Evolutionary conservation across 2,113 vertebrate species (phyloP), one percentile per base, ranked within the genome.

Genomic region (Mustela nigripes): DNA sequence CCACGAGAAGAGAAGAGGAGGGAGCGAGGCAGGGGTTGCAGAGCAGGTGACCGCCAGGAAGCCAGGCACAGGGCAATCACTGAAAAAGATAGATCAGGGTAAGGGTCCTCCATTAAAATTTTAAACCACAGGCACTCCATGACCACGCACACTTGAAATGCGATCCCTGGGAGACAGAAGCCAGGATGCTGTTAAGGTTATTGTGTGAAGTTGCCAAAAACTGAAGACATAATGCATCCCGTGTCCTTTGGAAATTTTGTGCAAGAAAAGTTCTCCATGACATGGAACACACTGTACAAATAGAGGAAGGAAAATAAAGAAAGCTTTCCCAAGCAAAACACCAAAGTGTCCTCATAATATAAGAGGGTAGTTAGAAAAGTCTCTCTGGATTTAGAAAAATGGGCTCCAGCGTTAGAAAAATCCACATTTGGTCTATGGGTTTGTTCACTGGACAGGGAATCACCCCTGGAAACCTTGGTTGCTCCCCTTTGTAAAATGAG

Each of bases 121-220:
- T 95, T 94, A 98, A 92, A 83, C 65, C 12, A 0, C 2, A 87
- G 92, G 81, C 92, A 0, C 89, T 89, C 88, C 50, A 36, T 62
- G 12, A 58, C 95, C 96, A 86, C 1, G 0, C 69, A 58, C 5
- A 87, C 53, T 82, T 79, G 33, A 94, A 94, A 80, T 12, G 86
- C 28, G 76, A 48, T 69, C 95, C 58, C 0, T 82, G 36, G 15
- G 18, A 80, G 22, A 21, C 56, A 65, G 76, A 93, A 97, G 95
- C 4, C 73, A 91, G 69, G 73, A 39, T 56, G 31, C 42, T 86
- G 6, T 31, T 83, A 76, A 94, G 80, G 96, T 56, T 78, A 67
- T 71, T 31, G 31, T 91, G 84, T 82, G 24, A 96, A 45, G 69
- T 88, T 2, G 22, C 85, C 97, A 95, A 97, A 98, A 97, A 96